Conservation (phyloP, 2,888 invertebrate species). For the Chirona hameri region DNA sequence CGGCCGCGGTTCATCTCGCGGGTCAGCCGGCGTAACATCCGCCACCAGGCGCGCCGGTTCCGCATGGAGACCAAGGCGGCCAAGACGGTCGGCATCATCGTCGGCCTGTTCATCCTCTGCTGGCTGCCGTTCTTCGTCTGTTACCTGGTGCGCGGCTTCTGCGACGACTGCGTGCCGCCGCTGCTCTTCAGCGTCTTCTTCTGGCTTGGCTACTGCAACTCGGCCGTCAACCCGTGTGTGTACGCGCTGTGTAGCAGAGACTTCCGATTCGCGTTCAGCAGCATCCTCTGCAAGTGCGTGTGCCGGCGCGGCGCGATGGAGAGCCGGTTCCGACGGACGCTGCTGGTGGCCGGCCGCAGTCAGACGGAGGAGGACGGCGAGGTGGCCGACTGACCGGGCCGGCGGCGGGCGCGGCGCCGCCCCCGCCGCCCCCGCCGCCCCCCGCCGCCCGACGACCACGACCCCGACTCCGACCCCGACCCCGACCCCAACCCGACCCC, state of each 20-base stretch:
- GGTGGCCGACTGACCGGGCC: neutral
- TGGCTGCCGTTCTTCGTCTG: conserved; percentile 97
- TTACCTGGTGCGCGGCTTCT: conserved; percentile 85
- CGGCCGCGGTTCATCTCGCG: conserved; percentile 33
- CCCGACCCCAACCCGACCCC: conserved; percentile 13
- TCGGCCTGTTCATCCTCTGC: conserved; percentile 93
- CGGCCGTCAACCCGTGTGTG: conserved; percentile 90
- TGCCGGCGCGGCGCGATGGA: conserved; percentile 48
- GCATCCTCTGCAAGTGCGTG: conserved; percentile 81
- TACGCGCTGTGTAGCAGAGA: conserved; percentile 93
- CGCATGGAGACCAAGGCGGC: conserved; percentile 96
- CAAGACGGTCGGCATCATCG: conserved; percentile 93
- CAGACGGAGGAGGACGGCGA: neutral
- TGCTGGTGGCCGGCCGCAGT: neutral
- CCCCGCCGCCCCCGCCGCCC: conserved; percentile 9
- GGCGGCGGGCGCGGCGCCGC: neutral
- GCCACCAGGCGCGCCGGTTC: conserved; percentile 81
- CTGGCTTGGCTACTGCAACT: conserved; percentile 97
- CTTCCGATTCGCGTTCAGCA: conserved; percentile 89
- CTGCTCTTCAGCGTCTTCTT: conserved; percentile 86
- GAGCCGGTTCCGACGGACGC: neutral
- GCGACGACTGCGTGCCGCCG: conserved; percentile 76
- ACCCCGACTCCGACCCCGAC: conserved; percentile 13
- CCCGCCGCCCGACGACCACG: neutral
- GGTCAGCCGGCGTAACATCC: conserved; percentile 82